A percentile compares a stretch with the other conserved stretches of the same genome.
These are phyloP conservation scores for Drosophila baimaii DNA, from an alignment of 1,140 invertebrate genomes.

Conservation along the genomic window DNA sequence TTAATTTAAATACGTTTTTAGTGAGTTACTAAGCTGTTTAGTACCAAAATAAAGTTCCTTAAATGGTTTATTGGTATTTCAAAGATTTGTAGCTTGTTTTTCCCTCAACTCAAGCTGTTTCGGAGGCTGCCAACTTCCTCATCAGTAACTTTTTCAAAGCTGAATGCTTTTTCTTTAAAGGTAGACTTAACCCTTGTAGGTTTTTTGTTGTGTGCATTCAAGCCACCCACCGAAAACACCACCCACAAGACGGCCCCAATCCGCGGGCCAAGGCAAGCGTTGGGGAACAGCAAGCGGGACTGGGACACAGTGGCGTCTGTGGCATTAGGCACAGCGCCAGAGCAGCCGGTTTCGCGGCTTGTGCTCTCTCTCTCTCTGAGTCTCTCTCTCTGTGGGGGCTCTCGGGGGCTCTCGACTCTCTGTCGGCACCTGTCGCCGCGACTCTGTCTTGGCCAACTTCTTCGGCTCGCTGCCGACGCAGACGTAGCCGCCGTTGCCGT, in stretches of 20 bases:
- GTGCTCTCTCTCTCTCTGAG: not conserved
- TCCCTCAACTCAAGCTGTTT: not conserved
- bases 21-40: too few species aligned
- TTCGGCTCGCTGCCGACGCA: conserved; percentile 53
- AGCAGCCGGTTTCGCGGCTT: conserved; percentile 24
- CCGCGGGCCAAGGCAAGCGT: conserved; percentile 17
- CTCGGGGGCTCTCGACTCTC: not conserved
- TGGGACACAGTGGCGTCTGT: conserved; percentile 45
- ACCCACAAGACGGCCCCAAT: conserved; percentile 50
- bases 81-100: not conserved
- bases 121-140: not conserved
- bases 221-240: conserved; percentile 3
- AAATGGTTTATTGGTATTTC: not conserved
- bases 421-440: conserved; percentile 70
- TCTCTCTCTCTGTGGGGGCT: too few species aligned
- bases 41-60: too few species aligned
- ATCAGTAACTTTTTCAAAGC: not conserved
- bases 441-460: conserved; percentile 62
- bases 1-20: too few species aligned
- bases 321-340: conserved; percentile 32
- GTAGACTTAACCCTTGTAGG: not conserved
- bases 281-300: not conserved
- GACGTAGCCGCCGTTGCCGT: conserved; percentile 2
- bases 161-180: not conserved
- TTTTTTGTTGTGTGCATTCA: not conserved